Evolutionary conservation across 2,797 vertebrate genomes (phyloP), one percentile per base, ranked within the genome.

Genomic region (Antennarius maculatus): DNA sequence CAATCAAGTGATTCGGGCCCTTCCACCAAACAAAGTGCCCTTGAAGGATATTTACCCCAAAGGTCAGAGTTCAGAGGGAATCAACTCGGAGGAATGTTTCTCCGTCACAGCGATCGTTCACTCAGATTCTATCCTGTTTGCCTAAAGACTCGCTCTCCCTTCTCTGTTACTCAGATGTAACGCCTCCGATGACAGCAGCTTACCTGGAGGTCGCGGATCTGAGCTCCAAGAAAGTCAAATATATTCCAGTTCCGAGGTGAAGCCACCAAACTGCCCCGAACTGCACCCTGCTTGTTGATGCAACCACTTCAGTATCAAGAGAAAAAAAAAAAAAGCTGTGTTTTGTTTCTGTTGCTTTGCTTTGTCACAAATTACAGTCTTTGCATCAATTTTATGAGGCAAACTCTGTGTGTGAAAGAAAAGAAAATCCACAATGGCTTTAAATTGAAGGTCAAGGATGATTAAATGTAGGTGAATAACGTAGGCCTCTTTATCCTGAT

Each of bases 161-260:
- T 63, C 3, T 37, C 74, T 69, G 18, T 75, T 59, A 6, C 51
- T 28, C 91, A 99, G 98, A 95, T 76, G 90, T 94, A 60, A 95
- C 92, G 6, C 96, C 96, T 71, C 96, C 96, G 15, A 77, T 93
- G 83, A 89, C 93, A 23, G 92, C 96, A 50, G 97, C 95, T 7
- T 99, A 96, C 83, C 89, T 99, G 91, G 98, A 99, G 90, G 95
- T 99, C 80, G 95, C 95, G 1, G 97, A 99, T 76, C 93, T 99
- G 62, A 97, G 92, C 84, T 92, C 94, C 54, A 99, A 98, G 86
- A 99, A 95, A 87, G 85, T 99, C 63, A 97, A 97, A 89, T 99
- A 99, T 56, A 94, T 99, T 77, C 93, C 97, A 18, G 88, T 99
- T 55, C 97, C 97, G 1, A 94, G 96, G 98, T 99, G 94, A 93